These are phyloP conservation scores for Smithornis capensis DNA, from an alignment of 2,113 vertebrate genomes.

Conservation along the genomic window DNA sequence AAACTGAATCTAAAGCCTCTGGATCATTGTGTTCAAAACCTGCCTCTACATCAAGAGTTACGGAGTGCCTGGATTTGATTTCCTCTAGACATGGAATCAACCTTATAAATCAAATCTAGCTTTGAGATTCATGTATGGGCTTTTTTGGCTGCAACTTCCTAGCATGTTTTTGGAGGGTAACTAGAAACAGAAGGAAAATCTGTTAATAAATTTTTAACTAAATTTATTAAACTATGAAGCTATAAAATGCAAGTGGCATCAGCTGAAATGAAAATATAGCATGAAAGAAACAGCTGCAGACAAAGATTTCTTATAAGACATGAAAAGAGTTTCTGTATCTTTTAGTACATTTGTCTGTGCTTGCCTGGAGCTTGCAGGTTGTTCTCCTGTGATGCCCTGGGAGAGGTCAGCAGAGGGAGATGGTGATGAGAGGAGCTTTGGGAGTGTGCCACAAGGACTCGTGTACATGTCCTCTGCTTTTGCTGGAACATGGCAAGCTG, in stretches of 20 bases:
- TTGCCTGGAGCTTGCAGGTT: not conserved
- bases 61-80: not conserved
- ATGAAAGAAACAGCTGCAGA: not conserved
- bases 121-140: not conserved
- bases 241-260: constrained; percentile 13
- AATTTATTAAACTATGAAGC: constrained; percentile 6
- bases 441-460: not conserved
- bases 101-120: not conserved
- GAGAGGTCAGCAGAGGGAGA: not conserved
- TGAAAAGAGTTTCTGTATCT: not conserved
- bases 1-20: not conserved
- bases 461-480: not conserved
- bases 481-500: not conserved
- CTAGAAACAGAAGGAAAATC: not conserved
- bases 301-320: not conserved
- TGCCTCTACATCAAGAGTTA: not conserved
- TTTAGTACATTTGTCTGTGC: not conserved
- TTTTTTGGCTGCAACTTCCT: not conserved
- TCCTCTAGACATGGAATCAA: not conserved
- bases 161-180: not conserved
- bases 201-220: constrained; percentile 27
- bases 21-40: not conserved
- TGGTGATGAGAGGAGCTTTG: not conserved
- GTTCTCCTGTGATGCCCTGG: not conserved
- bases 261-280: constrained; percentile 27